Conservation (phyloP, 2,113 vertebrate species). For the Mixornis gularis region DNA sequence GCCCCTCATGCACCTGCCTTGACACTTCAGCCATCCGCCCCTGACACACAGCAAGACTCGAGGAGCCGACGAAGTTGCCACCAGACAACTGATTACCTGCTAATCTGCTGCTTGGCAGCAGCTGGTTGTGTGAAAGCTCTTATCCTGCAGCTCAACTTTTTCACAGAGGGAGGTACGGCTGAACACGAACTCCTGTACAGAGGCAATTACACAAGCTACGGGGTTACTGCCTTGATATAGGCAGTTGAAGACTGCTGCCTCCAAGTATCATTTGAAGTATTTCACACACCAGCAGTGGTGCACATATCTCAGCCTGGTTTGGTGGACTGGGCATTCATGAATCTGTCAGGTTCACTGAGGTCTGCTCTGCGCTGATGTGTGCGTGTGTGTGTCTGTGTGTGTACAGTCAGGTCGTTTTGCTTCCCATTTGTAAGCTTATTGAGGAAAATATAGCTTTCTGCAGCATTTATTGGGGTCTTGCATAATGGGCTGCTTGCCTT, state of each 20-base stretch:
- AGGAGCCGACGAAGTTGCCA: conserved; percentile 43
- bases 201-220: conserved; percentile 61
- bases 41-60: conserved; percentile 1
- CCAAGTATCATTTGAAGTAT: conserved; percentile 48
- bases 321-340: background rate
- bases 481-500: background rate
- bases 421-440: background rate
- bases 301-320: conserved; percentile 35
- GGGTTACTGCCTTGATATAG: conserved; percentile 58
- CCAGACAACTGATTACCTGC: conserved; percentile 58
- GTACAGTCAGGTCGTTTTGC: background rate
- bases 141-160: conserved; percentile 61
- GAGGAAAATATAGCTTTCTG: background rate
- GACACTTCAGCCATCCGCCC: background rate
- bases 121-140: conserved; percentile 63
- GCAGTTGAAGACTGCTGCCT: conserved; percentile 33
- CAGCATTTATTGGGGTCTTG: background rate
- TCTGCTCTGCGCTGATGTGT: background rate
- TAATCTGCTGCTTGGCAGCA: conserved; percentile 64
- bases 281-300: conserved; percentile 56
- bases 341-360: conserved; percentile 19
- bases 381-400: background rate
- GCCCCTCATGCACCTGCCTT: background rate
- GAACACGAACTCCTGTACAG: conserved; percentile 62
- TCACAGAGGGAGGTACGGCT: conserved; percentile 57